A percentile compares a stretch with the other conserved stretches of the same genome.
Conservation (phyloP, 2,797 vertebrate species). For the Rhinoraja longicauda region DNA sequence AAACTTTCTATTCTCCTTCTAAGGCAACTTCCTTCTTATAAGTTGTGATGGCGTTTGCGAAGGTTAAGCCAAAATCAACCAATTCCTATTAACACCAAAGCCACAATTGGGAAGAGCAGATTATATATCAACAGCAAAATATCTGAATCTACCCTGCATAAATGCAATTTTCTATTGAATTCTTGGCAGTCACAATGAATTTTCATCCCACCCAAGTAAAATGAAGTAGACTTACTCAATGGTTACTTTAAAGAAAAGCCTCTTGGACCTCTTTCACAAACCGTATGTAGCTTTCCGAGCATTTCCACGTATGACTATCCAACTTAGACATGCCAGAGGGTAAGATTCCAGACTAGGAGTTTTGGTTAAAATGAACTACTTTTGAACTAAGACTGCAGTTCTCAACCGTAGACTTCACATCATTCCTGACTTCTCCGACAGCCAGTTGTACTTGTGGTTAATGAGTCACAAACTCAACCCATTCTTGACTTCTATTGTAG, state of each 20-base stretch:
- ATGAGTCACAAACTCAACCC: background rate
- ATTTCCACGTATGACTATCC: background rate
- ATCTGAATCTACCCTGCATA: background rate
- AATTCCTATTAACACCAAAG: background rate
- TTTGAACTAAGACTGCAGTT: background rate
- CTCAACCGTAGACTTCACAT: constrained; percentile 14
- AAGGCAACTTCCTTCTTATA: background rate
- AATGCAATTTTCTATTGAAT: background rate
- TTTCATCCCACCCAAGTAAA: background rate
- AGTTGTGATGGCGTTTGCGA: background rate
- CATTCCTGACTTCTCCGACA: background rate
- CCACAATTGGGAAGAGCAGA: background rate
- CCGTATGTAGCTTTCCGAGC: background rate
- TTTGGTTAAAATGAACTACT: background rate
- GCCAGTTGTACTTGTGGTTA: background rate
- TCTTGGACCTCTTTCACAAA: background rate
- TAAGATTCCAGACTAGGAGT: constrained; percentile 20
- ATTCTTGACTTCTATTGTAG: constrained; percentile 19
- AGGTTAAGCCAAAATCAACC: background rate
- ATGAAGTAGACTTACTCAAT: background rate
- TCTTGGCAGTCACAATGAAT: background rate
- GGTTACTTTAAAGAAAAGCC: background rate
- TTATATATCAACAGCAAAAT: background rate
- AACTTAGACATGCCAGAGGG: constrained; percentile 23
- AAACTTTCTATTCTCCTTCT: background rate